These are phyloP conservation scores for Acrobasis repandana DNA, from an alignment of 2,888 invertebrate species.

Conservation along the genomic window DNA sequence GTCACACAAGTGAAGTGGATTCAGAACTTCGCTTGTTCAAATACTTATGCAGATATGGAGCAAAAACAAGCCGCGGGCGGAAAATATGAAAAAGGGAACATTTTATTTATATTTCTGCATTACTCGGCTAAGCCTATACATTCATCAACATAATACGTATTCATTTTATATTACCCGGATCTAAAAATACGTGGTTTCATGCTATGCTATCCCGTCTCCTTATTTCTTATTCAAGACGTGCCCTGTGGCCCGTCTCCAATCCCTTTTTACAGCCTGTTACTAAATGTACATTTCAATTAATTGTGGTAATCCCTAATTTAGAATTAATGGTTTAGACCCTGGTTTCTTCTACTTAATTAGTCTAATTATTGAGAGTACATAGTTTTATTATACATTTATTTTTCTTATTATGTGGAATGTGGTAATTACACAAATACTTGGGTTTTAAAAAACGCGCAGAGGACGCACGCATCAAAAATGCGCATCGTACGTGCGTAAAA, in stretches of 20 bases:
- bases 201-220: neutral
- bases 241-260: neutral
- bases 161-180: neutral
- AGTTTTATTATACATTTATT: too few species aligned
- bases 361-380: neutral
- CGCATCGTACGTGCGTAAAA: too few species aligned
- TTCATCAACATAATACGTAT: neutral
- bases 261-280: neutral
- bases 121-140: neutral
- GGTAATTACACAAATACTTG: too few species aligned
- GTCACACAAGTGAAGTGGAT: too few species aligned
- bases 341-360: neutral
- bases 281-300: neutral
- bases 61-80: too few species aligned
- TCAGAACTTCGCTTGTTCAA: too few species aligned
- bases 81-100: too few species aligned
- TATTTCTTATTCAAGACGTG: slow-evolving; percentile 1
- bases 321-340: neutral
- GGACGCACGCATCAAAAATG: too few species aligned
- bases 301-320: neutral
- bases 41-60: too few species aligned
- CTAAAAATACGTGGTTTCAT: neutral
- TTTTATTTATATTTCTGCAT: neutral
- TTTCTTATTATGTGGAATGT: too few species aligned
- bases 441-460: too few species aligned